Conservation (phyloP, 2,797 vertebrate species). For the Syngnathus rostellatus region DNA sequence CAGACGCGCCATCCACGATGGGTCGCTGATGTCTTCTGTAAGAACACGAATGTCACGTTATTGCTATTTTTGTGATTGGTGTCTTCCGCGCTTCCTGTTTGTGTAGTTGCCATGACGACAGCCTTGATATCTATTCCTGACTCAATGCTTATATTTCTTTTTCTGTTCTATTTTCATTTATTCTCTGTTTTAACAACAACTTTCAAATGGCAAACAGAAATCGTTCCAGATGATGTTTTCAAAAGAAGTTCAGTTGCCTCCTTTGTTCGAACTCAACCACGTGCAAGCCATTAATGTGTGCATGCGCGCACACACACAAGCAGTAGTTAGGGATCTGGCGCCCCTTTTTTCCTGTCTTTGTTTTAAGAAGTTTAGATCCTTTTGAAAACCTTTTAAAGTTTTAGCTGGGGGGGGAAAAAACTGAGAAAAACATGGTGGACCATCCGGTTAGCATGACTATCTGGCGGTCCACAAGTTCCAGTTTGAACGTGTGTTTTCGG, state of each 20-base stretch:
- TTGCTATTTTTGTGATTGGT: neutral
- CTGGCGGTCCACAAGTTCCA: neutral
- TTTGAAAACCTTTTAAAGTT: conserved; percentile 1
- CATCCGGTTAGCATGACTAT: neutral
- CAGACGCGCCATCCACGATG: conserved; percentile 81
- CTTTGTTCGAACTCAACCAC: conserved; percentile 50
- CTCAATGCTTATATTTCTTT: neutral
- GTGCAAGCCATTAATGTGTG: conserved; percentile 11
- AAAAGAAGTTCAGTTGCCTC: conserved; percentile 13
- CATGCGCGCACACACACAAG: neutral
- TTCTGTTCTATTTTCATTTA: neutral
- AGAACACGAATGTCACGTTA: neutral
- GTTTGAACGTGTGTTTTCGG: neutral
- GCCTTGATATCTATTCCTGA: neutral
- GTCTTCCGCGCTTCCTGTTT: neutral
- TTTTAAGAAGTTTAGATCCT: neutral
- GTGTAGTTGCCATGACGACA: neutral
- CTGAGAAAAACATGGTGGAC: neutral
- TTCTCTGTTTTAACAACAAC: neutral
- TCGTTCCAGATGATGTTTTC: neutral
- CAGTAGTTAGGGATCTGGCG: neutral
- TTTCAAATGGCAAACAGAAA: neutral
- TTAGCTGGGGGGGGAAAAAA: neutral
- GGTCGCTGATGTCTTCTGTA: conserved; percentile 69
- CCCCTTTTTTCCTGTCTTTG: conserved; percentile 7